phyloP scores from a whole-genome alignment of 64 coral and sea anemone genomes.

The Pachyseris speciosa region DNA sequence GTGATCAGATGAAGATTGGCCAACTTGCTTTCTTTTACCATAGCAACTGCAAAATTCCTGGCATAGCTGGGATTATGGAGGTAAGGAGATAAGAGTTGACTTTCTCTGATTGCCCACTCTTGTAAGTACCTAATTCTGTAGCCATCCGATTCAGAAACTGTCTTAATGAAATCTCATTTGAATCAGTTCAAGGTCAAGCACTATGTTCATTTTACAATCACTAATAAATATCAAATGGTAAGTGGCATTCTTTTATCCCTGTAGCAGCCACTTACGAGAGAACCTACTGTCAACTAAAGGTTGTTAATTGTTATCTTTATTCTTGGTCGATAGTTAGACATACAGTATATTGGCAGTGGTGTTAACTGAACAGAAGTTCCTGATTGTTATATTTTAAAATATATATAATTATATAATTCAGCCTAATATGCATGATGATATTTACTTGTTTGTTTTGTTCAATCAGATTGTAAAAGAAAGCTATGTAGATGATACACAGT shows the following conservation, averaged over 20 bases:
- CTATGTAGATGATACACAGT: slow-evolving; percentile 98
- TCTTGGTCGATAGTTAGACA: too few relatives aligned
- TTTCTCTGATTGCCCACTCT: not conserved
- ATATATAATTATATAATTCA: not conserved
- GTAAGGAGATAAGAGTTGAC: slow-evolving; percentile 21
- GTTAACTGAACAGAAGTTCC: not conserved
- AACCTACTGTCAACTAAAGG: too few relatives aligned
- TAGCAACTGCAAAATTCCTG: slow-evolving; percentile 96
- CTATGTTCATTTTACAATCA: too few relatives aligned
- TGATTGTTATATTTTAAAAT: not conserved
- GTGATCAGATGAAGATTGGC: slow-evolving; percentile 94
- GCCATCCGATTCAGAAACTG: too few relatives aligned
- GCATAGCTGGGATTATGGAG: slow-evolving; percentile 91
- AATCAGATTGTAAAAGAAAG: slow-evolving; percentile 91
- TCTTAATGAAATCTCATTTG: too few relatives aligned
- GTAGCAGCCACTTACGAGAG: too few relatives aligned
- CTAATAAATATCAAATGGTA: too few relatives aligned
- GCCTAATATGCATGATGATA: not conserved
- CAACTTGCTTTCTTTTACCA: slow-evolving; percentile 98
- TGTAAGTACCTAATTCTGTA: too few relatives aligned
- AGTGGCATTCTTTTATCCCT: too few relatives aligned
- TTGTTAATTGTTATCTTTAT: too few relatives aligned
- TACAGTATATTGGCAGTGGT: too few relatives aligned
- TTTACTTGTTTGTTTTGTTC: not conserved
- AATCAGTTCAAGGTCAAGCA: too few relatives aligned